phyloP scores from a whole-genome alignment of 2,888 invertebrate genomes.

The Drosophila kokeensis region DNA sequence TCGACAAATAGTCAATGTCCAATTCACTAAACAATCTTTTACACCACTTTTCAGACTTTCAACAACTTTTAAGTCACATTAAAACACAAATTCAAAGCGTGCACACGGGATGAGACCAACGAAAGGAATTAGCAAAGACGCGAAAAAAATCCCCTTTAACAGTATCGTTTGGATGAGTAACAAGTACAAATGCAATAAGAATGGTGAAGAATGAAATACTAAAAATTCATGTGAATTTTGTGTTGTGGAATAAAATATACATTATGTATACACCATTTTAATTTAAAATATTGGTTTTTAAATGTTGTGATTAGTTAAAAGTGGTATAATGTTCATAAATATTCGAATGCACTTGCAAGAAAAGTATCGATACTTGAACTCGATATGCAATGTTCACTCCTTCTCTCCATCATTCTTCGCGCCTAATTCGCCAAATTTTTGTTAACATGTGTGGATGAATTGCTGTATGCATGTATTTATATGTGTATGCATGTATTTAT shows the following conservation, averaged over 20 bases:
- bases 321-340: background rate
- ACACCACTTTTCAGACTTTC: conserved; percentile 11
- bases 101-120: conserved; percentile 12
- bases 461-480: background rate
- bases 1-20: conserved; percentile 9
- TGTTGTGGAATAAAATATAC: background rate
- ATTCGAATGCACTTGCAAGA: background rate
- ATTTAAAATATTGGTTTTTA: background rate
- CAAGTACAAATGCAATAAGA: background rate
- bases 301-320: background rate
- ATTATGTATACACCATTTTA: background rate
- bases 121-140: background rate
- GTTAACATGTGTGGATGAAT: no score
- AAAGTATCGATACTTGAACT: background rate
- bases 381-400: background rate
- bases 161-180: conserved; percentile 1
- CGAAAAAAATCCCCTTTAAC: background rate
- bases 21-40: conserved; percentile 13
- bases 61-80: conserved; percentile 13
- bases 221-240: background rate
- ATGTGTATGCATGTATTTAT: background rate
- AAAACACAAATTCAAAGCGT: conserved; percentile 20
- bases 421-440: background rate
- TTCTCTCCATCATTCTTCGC: background rate
- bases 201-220: background rate